These are phyloP conservation scores for Semnornis frantzii DNA, from an alignment of 2,113 vertebrate genomes.

Conservation along the genomic window DNA sequence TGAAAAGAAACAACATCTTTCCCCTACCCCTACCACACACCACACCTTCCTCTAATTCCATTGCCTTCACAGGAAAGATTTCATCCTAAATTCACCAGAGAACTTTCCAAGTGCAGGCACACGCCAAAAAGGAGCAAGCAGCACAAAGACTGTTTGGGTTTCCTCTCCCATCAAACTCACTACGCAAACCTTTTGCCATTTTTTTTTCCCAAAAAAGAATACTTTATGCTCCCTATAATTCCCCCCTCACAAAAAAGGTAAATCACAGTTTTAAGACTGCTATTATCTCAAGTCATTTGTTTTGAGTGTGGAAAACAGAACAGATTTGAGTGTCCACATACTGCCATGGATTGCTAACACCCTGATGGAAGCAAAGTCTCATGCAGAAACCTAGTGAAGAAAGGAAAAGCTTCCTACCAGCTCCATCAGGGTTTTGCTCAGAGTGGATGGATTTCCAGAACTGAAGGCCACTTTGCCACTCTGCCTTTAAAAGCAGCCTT, in stretches of 20 bases:
- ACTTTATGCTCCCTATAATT: constrained; percentile 39
- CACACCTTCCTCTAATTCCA: background rate
- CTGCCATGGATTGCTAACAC: background rate
- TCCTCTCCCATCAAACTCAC: background rate
- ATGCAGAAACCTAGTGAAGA: rapidly evolving
- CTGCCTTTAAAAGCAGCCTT: background rate
- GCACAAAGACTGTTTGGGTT: background rate
- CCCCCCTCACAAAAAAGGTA: constrained; percentile 42
- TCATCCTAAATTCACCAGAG: background rate
- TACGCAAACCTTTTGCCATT: background rate
- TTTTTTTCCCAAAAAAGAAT: constrained; percentile 3
- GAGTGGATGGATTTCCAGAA: background rate
- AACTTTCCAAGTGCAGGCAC: background rate
- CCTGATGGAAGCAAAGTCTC: background rate
- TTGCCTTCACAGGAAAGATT: background rate
- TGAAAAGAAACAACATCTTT: background rate
- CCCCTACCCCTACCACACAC: background rate
- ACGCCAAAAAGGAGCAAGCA: background rate
- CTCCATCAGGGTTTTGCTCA: background rate
- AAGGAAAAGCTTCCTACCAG: background rate
- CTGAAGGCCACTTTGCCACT: background rate
- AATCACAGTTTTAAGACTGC: constrained; percentile 65
- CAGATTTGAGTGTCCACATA: background rate
- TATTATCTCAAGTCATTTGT: constrained; percentile 59
- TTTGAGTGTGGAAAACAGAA: constrained; percentile 34